Base-by-base conservation (phyloP, 2,888 invertebrate species). In the Pyrgus malvae region DNA sequence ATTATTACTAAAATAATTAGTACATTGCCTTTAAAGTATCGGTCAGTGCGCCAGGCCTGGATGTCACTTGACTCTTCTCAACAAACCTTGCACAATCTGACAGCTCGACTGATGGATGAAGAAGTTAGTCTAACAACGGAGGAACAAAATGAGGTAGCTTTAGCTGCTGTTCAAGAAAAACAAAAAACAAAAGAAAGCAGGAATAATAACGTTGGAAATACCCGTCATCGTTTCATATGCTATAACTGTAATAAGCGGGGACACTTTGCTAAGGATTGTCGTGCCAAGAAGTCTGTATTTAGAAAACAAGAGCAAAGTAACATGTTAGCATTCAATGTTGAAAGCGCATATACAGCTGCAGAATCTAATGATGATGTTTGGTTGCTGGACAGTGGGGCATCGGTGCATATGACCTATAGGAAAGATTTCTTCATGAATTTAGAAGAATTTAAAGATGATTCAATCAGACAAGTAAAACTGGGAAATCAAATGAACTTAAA, bases 1-100 rank as follows among this genome's bases (percentile, higher is more conserved):
- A 40, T 69, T 0, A 69, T 68, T 0, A 68, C 69, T 7, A 70
- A 70, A 56, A 69, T 68, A 58, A n/a, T 70, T 4, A 48, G 66
- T 9, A 66, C 65, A 5, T 49, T 68, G 27, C 68, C 67, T 3
- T 7, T 31, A 0, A 67, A 63, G 29, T 68, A 66, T 23, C 49
- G 66, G 35, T 57, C 65, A 14, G 33, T 69, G 0, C 56, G 67
- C 1, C 66, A 66, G 54, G 63, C 64, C 1, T 67, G 66, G 67
- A 31, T 69, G 57, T 69, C 65, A 37, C 14, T 68, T 3, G 63
- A 65, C 53, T 19, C 57, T 1, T 23, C 11, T 6, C 14, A 60
- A 31, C 64, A 66, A 44, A 62, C 37, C 2, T 1, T 65, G 7
- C 1, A 14, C 2, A 64, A 68, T 31, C 38, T 67, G 1, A 67